A percentile compares a stretch with the other conserved stretches of the same genome.
Conservation (phyloP, 2,113 vertebrate genomes). For the Macheiramphus alcinus region DNA sequence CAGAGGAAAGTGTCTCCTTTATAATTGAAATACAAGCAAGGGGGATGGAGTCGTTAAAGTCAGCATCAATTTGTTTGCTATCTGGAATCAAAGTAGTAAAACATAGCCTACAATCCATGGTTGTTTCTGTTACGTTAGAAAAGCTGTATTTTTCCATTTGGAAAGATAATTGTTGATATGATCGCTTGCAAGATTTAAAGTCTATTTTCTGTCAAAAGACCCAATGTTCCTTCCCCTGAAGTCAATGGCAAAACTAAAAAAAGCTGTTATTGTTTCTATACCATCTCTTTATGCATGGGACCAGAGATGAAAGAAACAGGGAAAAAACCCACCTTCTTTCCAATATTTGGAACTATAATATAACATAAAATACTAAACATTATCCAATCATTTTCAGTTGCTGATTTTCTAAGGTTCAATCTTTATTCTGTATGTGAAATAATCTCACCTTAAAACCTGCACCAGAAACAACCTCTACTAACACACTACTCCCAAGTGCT, state of each 20-base stretch:
- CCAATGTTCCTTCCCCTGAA: background rate
- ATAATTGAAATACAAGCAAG: background rate
- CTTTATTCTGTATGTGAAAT: background rate
- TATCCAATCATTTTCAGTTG: background rate
- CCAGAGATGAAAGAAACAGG: background rate
- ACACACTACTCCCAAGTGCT: background rate
- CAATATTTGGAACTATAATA: background rate
- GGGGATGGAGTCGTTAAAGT: background rate
- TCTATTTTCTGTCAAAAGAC: background rate
- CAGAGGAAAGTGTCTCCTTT: background rate
- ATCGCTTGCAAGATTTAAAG: background rate
- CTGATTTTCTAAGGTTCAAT: background rate
- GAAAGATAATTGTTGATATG: background rate
- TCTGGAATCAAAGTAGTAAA: slow-evolving; percentile 3
- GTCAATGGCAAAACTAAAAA: background rate
- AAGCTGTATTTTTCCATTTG: slow-evolving; percentile 2
- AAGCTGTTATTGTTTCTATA: background rate
- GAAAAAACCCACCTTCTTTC: background rate
- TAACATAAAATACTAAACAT: background rate
- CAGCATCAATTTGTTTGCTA: slow-evolving; percentile 1
- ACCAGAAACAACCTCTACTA: background rate
- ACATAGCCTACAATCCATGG: background rate
- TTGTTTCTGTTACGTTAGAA: background rate
- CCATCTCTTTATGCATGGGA: background rate
- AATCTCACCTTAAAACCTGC: background rate